Base-by-base conservation (phyloP, 2,888 invertebrate genomes). In the Abrostola triplasia region DNA sequence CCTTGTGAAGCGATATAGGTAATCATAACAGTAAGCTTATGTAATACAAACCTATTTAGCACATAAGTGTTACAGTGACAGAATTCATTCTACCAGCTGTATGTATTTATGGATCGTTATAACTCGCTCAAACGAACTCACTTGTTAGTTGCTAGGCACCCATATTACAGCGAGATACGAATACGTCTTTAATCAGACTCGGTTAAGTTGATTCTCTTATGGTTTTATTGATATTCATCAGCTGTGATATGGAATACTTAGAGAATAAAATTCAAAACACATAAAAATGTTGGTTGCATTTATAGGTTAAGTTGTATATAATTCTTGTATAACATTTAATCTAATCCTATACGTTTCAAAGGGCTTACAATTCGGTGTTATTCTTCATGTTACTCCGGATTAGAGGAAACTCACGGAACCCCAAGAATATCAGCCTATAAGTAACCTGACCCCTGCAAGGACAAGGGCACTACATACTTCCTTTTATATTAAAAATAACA, bases 31-130 rank as follows among this genome's bases (percentile, higher is more conserved):
- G 11, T 11, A 49, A 49, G 0, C 36, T 12, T 38, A 47, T n/a
- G 7, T 24, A 44, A 13, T 12, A 40, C n/a, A 36, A 11, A 50
- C 42, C 24, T 54, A 47, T 69, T 47, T 69, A 70, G 54, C 57
- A 37, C 44, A 37, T 35, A 49, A 54, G 54, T 65, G 69, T 53
- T 7, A 54, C 37, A 11, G 35, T 56, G 44, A 41, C n/a, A 0
- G 44, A 57, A 57, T 51, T 41, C 49, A 64, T 64, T 36, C 52
- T 1, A 12, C 40, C 13, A 0, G 9, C 41, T 47, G 50, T 44
- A 58, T 12, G 5, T n/a, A 52, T 13, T 44, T 36, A 53, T 9
- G 11, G 9, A 24, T n/a, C 42, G 42, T 12, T n/a, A 8, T 40
- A 40, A 40, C 40, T 9, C 10, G 40, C 40, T 40, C 11, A 9